Conservation (phyloP, 2,113 vertebrate species). For the Xenopus borealis region DNA sequence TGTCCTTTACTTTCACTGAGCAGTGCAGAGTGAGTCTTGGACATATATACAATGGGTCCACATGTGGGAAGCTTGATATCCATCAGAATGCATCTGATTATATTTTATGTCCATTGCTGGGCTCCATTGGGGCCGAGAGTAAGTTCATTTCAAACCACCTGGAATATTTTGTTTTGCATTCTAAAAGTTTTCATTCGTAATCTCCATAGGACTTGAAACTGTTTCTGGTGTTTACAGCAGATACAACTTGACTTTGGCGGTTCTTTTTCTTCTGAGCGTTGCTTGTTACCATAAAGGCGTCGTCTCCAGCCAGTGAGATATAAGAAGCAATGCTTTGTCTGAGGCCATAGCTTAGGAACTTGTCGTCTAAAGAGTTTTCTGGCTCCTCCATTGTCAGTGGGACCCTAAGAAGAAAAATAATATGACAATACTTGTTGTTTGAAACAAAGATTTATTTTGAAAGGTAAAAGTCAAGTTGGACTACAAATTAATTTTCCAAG, state of each 20-base stretch:
- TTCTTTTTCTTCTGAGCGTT: constrained; percentile 59
- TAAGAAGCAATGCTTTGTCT: constrained; percentile 90
- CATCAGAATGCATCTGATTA: too few species aligned
- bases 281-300: constrained; percentile 38
- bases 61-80: too few species aligned
- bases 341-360: constrained; percentile 85
- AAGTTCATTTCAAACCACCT: too few species aligned
- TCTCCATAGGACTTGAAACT: constrained; percentile 53
- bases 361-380: constrained; percentile 55
- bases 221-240: constrained; percentile 55
- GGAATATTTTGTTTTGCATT: too few species aligned
- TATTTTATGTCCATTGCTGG: too few species aligned
- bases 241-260: constrained; percentile 42
- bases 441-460: too few species aligned
- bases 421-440: background rate
- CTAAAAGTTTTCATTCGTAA: background rate
- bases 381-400: constrained; percentile 57
- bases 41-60: too few species aligned
- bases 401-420: constrained; percentile 56
- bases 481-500: too few species aligned
- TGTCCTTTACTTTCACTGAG: too few species aligned
- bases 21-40: too few species aligned
- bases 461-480: too few species aligned
- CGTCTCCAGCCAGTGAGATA: constrained; percentile 71
- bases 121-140: too few species aligned